These are phyloP conservation scores for Sardina pilchardus DNA, from an alignment of 2,113 vertebrate species.

Conservation along the genomic window DNA sequence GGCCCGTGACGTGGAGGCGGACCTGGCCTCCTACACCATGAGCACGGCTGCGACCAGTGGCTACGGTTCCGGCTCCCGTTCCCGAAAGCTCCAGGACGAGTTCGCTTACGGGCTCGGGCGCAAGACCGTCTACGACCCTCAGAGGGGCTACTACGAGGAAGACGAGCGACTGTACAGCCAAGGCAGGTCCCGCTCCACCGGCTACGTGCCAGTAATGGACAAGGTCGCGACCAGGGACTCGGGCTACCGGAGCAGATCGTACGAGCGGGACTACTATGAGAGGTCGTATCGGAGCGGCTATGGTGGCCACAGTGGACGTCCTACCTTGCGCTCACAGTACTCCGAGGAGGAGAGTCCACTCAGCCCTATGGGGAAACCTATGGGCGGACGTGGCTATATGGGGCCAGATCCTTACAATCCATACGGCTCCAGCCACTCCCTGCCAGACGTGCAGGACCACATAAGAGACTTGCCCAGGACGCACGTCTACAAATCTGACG, in stretches of 20 bases:
- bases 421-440: slow-evolving; percentile 98
- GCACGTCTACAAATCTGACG: slow-evolving; percentile 92
- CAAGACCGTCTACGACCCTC: slow-evolving; percentile 83
- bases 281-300: slow-evolving; percentile 78
- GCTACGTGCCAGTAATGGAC: slow-evolving; percentile 79
- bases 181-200: slow-evolving; percentile 83
- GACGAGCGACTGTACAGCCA: slow-evolving; percentile 82
- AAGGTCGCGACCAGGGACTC: slow-evolving; percentile 82
- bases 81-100: slow-evolving; percentile 86
- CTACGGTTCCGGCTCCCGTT: slow-evolving; percentile 75
- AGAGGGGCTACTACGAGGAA: slow-evolving; percentile 81
- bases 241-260: slow-evolving; percentile 84
- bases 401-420: slow-evolving; percentile 81
- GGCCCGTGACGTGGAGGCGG: slow-evolving; percentile 93
- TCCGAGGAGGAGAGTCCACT: slow-evolving; percentile 92
- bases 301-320: slow-evolving; percentile 72
- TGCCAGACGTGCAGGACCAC: slow-evolving; percentile 97
- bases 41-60: slow-evolving; percentile 63
- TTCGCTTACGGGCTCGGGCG: slow-evolving; percentile 88
- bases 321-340: slow-evolving; percentile 83
- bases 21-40: slow-evolving; percentile 85
- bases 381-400: slow-evolving; percentile 77
- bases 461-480: slow-evolving; percentile 90
- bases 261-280: slow-evolving; percentile 82
- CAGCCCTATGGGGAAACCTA: slow-evolving; percentile 82